A percentile compares a stretch with the other conserved stretches of the same genome.
phyloP scores from a whole-genome alignment of 1,140 invertebrate species.

The Brevipalpus yothersi region DNA sequence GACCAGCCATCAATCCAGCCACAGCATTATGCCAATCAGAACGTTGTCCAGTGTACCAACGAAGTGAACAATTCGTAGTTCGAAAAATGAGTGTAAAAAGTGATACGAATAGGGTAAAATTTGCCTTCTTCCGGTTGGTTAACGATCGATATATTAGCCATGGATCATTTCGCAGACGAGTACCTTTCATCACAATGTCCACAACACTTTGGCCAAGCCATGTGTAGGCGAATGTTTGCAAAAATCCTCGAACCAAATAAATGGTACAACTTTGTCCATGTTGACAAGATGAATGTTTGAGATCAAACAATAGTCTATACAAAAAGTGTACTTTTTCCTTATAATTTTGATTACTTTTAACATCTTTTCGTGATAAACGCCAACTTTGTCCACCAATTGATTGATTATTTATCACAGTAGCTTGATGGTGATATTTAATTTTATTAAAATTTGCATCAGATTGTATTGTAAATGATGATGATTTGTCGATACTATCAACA shows the following conservation, averaged over 20 bases:
- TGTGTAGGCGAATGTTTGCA: background rate
- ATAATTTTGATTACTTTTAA: background rate
- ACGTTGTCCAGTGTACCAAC: conserved; percentile 6
- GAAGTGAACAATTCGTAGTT: conserved; percentile 5
- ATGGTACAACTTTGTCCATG: background rate
- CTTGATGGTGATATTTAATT: too few species aligned
- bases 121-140: background rate
- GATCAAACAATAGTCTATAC: background rate
- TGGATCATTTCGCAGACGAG: background rate
- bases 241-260: background rate
- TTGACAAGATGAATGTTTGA: background rate
- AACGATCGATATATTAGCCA: background rate
- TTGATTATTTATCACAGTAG: too few species aligned
- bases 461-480: too few species aligned
- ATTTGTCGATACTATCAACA: too few species aligned
- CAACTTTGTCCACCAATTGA: too few species aligned
- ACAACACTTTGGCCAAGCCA: background rate
- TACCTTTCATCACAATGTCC: background rate
- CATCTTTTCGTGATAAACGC: background rate
- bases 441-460: too few species aligned
- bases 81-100: conserved; percentile 4
- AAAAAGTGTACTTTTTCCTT: background rate
- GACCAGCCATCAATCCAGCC: conserved; percentile 10
- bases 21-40: conserved; percentile 5
- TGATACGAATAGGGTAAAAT: background rate